Conservation (phyloP, 2,113 vertebrate species). For the Ascaphus truei region DNA sequence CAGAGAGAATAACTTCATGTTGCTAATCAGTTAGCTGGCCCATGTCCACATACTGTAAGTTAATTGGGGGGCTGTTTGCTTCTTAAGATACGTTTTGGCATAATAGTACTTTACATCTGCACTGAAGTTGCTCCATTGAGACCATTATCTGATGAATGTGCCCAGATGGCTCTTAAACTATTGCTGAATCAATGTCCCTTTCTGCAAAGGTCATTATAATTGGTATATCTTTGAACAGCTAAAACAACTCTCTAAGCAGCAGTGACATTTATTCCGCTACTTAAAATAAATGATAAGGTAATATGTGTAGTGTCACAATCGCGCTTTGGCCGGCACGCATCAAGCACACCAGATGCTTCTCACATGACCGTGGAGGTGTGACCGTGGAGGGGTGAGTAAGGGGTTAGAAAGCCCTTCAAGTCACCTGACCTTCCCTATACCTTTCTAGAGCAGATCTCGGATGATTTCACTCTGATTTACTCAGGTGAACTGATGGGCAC, state of each 20-base stretch:
- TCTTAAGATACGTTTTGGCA: conserved; percentile 26
- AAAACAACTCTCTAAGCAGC: conserved; percentile 19
- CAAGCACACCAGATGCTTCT: no score
- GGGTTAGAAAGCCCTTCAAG: no score
- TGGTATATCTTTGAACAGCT: conserved; percentile 11
- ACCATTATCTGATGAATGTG: conserved; percentile 31
- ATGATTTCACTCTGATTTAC: no score
- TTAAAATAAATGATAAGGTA: conserved; percentile 13
- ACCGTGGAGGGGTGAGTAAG: no score
- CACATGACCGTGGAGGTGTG: no score
- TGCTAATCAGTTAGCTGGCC: conserved; percentile 10
- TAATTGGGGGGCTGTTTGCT: conserved; percentile 24
- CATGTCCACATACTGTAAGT: conserved; percentile 13
- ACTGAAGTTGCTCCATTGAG: conserved; percentile 24
- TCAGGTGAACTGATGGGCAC: no score
- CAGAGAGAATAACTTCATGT: not conserved
- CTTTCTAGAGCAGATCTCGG: no score
- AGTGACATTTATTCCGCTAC: conserved; percentile 7
- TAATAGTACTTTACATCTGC: conserved; percentile 19
- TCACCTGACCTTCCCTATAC: no score
- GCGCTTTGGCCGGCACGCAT: no score
- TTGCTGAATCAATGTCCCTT: conserved; percentile 30
- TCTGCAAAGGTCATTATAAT: conserved; percentile 35
- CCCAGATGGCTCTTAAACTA: conserved; percentile 34
- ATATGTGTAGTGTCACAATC: not conserved